phyloP scores from a whole-genome alignment of 2,797 vertebrate species.

The Champsocephalus gunnari region DNA sequence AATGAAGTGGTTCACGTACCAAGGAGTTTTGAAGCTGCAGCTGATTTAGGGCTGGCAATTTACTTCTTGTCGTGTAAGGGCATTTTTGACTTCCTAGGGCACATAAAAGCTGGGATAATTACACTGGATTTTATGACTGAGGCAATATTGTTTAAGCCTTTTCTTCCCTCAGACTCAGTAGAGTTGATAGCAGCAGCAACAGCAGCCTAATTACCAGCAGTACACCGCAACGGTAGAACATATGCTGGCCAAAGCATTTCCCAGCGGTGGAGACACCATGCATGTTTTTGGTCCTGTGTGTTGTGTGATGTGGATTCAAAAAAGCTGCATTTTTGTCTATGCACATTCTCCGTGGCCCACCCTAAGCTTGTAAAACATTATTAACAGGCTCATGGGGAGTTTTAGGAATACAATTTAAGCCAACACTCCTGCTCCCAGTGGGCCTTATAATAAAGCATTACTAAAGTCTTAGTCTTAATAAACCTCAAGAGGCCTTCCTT shows the following conservation, averaged over 20 bases:
- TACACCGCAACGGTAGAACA: constrained; percentile 41
- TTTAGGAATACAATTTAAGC: constrained; percentile 34
- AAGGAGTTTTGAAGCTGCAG: constrained; percentile 14
- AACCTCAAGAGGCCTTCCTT: background rate
- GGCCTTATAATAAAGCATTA: constrained; percentile 43
- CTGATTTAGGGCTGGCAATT: constrained; percentile 43
- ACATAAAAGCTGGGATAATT: constrained; percentile 69
- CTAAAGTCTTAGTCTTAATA: constrained; percentile 41
- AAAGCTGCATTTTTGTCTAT: constrained; percentile 26
- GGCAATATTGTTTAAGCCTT: constrained; percentile 43
- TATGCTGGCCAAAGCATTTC: constrained; percentile 63
- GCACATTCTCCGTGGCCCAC: constrained; percentile 52
- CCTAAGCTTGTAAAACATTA: constrained; percentile 41
- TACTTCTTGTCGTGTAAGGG: constrained; percentile 62
- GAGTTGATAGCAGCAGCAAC: constrained; percentile 59
- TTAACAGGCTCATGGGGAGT: constrained; percentile 39
- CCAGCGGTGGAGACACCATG: constrained; percentile 17
- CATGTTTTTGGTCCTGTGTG: constrained; percentile 22
- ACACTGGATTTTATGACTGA: constrained; percentile 50
- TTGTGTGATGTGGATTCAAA: constrained; percentile 14
- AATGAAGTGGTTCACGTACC: background rate
- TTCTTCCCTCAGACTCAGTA: constrained; percentile 34
- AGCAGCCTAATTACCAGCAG: constrained; percentile 62
- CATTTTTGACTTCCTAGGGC: constrained; percentile 39
- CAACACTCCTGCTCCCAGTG: constrained; percentile 49